Percentiles rank a stretch among this genome's conserved stretches.
phyloP scores from a whole-genome alignment of 35 echinoderm and acorn worm species.

The Acanthaster planci region DNA sequence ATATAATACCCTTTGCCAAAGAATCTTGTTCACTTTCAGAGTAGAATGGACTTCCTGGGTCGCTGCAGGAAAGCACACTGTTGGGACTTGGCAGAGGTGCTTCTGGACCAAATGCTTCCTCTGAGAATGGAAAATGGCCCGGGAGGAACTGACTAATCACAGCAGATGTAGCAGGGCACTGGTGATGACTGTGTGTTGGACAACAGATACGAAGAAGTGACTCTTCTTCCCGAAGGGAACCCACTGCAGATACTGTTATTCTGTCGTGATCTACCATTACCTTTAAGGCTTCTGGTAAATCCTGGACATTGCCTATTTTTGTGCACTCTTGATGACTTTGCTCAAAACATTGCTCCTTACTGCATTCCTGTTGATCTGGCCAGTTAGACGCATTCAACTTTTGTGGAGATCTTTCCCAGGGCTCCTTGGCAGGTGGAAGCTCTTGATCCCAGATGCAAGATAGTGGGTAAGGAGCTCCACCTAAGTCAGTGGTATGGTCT shows the following conservation, averaged over 20 bases:
- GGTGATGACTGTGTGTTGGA: slow-evolving; percentile 72
- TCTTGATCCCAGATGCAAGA: slow-evolving; percentile 80
- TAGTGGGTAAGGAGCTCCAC: neutral
- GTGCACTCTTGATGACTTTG: neutral
- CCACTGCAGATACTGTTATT: slow-evolving; percentile 55
- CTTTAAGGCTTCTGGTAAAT: slow-evolving; percentile 17
- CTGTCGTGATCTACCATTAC: slow-evolving; percentile 30
- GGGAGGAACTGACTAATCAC: neutral
- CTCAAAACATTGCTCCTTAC: slow-evolving; percentile 58
- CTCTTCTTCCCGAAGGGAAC: slow-evolving; percentile 66
- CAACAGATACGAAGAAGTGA: slow-evolving; percentile 75
- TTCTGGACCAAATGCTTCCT: neutral
- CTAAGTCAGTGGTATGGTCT: slow-evolving; percentile 45
- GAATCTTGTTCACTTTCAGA: slow-evolving; percentile 57
- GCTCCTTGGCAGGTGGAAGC: slow-evolving; percentile 67
- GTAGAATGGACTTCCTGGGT: slow-evolving; percentile 49
- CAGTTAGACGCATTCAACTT: neutral
- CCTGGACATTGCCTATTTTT: neutral
- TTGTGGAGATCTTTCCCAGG: slow-evolving; percentile 28
- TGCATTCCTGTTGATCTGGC: slow-evolving; percentile 28
- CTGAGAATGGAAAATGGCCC: neutral
- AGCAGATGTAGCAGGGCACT: slow-evolving; percentile 9
- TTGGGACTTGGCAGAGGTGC: slow-evolving; percentile 14
- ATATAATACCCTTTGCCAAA: slow-evolving; percentile 68
- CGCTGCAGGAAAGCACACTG: slow-evolving; percentile 7